Base-by-base conservation (phyloP, 2,888 invertebrate species). In the Myopa tessellatipennis region DNA sequence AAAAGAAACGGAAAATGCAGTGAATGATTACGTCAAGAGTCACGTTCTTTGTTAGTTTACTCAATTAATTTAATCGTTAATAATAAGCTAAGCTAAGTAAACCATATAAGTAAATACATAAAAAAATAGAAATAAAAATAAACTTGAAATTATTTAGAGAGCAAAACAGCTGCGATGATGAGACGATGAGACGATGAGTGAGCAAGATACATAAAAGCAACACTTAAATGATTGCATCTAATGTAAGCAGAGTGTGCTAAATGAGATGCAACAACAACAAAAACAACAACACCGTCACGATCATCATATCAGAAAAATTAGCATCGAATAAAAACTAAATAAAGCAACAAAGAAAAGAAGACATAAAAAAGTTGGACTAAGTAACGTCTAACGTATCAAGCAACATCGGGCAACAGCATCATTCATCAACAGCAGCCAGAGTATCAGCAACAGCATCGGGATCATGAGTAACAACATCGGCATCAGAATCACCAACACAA, bases 41-140 rank as follows among this genome's bases (percentile, higher is more conserved):
- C 14, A 38, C 36, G 34, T 38, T 65, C 65, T 38, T 65, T 65
- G 45, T 45, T 65, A 65, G 65, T 55, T 70, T 55, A 70, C 16
- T 55, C 70, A 70, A 70, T 70, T 70, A 70, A 70, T 55, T 52
- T 36, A 55, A 36, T 70, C 12, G 63, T 63, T 52, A 50, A 74
- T 52, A 74, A 74, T 63, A n/a, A 70, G 26, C 26, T 8, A 45
- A n/a, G 36, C 38, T 60, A 38, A 74, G n/a, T 61, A 63, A 74
- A 18, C 74, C 45, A 65, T 26, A 26, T 26, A 26, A 74, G 65
- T 4, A 61, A 61, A 26, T 61, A 61, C 58, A n/a, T 45, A 45
- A 61, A 26, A 61, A 61, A 73, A 73, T 70, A 70, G 7, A 26
- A 70, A 70, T 74, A 63, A 16, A 63, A 74, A 65, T 74, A 74